Conservation (phyloP, 2,888 invertebrate genomes). For the Metalampra italica region DNA sequence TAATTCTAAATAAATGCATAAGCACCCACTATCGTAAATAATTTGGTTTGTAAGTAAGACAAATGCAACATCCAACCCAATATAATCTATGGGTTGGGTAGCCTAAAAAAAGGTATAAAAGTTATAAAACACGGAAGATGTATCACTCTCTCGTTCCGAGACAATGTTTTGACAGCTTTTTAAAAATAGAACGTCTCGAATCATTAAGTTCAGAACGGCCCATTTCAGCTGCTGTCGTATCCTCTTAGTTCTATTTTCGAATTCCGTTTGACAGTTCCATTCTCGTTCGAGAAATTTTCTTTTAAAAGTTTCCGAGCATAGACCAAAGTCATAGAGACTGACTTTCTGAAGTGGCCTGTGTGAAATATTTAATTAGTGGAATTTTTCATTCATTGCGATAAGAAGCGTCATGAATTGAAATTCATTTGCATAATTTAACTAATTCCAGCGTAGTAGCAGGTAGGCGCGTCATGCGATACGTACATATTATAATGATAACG, state of each 20-base stretch:
- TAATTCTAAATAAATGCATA: too few species aligned
- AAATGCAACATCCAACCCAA: neutral
- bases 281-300: conserved; percentile 12
- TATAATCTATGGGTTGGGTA: neutral
- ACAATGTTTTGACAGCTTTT: conserved; percentile 28
- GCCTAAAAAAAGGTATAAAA: conserved; percentile 5
- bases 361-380: conserved; percentile 14
- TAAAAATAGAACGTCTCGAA: conserved; percentile 29
- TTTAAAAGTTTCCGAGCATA: conserved; percentile 6
- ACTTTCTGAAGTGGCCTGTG: conserved; percentile 2
- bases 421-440: conserved; percentile 33
- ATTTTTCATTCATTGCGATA: conserved; percentile 37
- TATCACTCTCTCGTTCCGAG: conserved; percentile 11
- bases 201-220: conserved; percentile 19
- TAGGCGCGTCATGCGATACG: conserved; percentile 18
- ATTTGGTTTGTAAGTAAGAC: neutral
- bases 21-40: too few species aligned
- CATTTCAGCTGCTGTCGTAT: conserved; percentile 18
- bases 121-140: conserved; percentile 25
- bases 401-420: conserved; percentile 22
- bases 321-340: too few species aligned
- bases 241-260: conserved; percentile 32
- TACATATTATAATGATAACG: conserved; percentile 22
- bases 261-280: conserved; percentile 26
- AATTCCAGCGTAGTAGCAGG: conserved; percentile 30